Conservation (phyloP, 2,113 vertebrate species). For the Beaufortia kweichowensis region DNA sequence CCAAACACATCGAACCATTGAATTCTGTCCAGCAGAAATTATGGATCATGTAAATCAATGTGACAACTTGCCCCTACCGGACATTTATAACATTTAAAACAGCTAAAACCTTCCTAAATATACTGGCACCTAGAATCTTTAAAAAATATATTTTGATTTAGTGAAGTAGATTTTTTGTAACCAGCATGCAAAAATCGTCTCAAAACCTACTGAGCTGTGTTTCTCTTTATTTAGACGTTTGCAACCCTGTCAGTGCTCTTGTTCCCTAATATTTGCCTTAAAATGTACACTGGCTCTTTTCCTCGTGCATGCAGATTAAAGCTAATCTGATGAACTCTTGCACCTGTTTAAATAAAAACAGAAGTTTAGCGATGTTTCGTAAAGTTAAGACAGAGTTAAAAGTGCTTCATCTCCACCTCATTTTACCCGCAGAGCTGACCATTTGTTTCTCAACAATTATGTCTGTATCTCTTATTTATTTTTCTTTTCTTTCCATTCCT, state of each 20-base stretch:
- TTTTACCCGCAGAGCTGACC: slow-evolving; percentile 77
- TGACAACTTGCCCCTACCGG: no score
- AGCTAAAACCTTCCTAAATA: no score
- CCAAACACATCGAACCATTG: no score
- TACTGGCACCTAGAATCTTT: no score
- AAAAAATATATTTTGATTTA: no score
- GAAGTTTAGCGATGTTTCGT: slow-evolving; percentile 84
- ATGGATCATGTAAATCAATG: no score
- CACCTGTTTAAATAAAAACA: slow-evolving; percentile 77
- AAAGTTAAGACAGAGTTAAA: slow-evolving; percentile 90
- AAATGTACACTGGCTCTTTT: slow-evolving; percentile 62
- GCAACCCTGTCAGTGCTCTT: neutral
- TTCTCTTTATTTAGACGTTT: neutral
- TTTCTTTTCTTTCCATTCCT: slow-evolving; percentile 76
- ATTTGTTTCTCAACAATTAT: no score
- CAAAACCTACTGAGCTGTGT: neutral
- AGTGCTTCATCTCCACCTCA: slow-evolving; percentile 74
- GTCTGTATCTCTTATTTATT: slow-evolving; percentile 72
- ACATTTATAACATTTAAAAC: no score
- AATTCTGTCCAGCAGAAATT: no score
- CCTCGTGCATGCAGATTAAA: slow-evolving; percentile 62
- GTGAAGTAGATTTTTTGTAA: no score
- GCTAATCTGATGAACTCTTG: slow-evolving; percentile 66
- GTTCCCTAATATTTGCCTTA: neutral
- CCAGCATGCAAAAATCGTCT: no score